A percentile compares a stretch with the other conserved stretches of the same genome.
phyloP scores from a whole-genome alignment of 2,797 vertebrate species.

The Anableps anableps region DNA sequence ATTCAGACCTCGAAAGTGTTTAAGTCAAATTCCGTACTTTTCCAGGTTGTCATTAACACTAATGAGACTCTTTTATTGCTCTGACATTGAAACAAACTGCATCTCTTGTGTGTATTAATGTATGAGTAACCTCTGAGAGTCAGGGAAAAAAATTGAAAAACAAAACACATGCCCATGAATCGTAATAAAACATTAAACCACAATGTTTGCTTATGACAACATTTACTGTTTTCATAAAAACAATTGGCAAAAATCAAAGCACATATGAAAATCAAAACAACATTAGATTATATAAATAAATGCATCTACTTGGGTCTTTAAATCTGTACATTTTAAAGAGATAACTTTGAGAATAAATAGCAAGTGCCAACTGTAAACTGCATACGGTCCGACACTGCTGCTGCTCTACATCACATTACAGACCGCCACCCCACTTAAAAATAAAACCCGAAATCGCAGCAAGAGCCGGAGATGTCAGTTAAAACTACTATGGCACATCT shows the following conservation, averaged over 20 bases:
- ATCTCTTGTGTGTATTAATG: not conserved
- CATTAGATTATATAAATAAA: conserved; percentile 42
- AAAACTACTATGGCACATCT: conserved; percentile 27
- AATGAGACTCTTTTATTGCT: not conserved
- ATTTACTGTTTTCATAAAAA: conserved; percentile 41
- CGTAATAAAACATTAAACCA: conserved; percentile 15
- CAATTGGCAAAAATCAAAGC: conserved; percentile 25
- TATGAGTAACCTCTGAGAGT: conserved; percentile 4
- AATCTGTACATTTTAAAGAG: conserved; percentile 37
- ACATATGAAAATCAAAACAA: conserved; percentile 6
- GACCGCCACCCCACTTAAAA: conserved; percentile 38
- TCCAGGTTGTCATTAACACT: not conserved
- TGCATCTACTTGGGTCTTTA: conserved; percentile 20
- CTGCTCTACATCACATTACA: conserved; percentile 34
- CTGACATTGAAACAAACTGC: not conserved
- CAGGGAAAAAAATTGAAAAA: not conserved
- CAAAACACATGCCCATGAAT: not conserved
- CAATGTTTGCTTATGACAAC: conserved; percentile 16
- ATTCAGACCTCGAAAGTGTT: not conserved
- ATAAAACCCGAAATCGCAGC: conserved; percentile 46
- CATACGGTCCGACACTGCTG: conserved; percentile 46
- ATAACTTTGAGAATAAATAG: conserved; percentile 62
- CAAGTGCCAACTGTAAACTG: conserved; percentile 35
- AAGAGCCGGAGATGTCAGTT: conserved; percentile 28
- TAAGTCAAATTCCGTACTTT: not conserved